Evolutionary conservation across 1,140 invertebrate genomes (phyloP).

Genomic region (Gryon sp.): DNA sequence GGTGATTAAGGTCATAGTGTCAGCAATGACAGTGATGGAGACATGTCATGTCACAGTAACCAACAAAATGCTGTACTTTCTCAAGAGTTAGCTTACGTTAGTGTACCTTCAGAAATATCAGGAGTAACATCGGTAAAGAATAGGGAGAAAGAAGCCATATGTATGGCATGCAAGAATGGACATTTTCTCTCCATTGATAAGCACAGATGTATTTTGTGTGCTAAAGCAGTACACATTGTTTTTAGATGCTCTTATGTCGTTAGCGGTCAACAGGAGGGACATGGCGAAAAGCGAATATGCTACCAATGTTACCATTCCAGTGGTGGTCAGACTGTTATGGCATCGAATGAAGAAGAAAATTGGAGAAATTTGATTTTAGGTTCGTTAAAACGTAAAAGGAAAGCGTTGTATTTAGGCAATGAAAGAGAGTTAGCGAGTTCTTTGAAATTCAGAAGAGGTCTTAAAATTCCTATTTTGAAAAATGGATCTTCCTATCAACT

Average conservation of each 20-base stretch:
- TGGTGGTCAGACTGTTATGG: background rate
- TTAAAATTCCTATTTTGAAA: background rate
- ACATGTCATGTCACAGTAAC: too few species aligned
- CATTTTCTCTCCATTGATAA: conserved; percentile 2
- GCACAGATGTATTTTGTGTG: conserved; percentile 9
- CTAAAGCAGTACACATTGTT: conserved; percentile 9
- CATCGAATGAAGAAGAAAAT: background rate
- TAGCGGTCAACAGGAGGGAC: conserved; percentile 1
- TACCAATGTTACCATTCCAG: background rate
- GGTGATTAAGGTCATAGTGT: too few species aligned
- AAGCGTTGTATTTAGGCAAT: background rate
- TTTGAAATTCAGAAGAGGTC: background rate
- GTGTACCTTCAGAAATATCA: too few species aligned
- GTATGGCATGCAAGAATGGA: too few species aligned
- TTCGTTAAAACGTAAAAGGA: too few species aligned
- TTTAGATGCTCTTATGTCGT: background rate
- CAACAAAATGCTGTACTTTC: too few species aligned
- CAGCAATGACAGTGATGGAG: too few species aligned
- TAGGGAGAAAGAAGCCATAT: too few species aligned
- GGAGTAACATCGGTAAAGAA: too few species aligned
- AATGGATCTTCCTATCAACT: background rate
- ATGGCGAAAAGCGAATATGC: conserved; percentile 2
- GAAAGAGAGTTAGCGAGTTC: background rate
- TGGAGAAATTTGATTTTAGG: too few species aligned
- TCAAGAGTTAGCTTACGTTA: too few species aligned